Evolutionary conservation across 1,140 invertebrate species (phyloP), one percentile per base, ranked within the genome.

Genomic region (Phthorimaea operculella): DNA sequence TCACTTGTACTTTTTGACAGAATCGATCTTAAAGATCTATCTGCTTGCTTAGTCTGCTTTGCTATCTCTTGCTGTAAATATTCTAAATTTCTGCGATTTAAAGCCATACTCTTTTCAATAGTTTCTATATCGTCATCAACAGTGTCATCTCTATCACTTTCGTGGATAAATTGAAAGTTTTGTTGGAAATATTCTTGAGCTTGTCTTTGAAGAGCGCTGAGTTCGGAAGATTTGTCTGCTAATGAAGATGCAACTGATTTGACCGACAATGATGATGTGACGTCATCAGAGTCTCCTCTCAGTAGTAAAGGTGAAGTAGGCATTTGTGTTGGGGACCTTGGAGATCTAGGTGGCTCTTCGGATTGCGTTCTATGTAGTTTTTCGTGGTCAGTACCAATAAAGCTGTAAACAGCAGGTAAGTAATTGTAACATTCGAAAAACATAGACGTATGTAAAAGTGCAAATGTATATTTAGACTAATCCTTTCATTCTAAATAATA

Each of bases 321-420:
- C 42, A 70, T 70, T 17, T 68, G 59, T 18, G 76, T 74, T 7
- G 82, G 82, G 33, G 91, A 87, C 63, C 90, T 89, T 9, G 91
- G 91, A 12, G 91, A 93, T 70, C 90, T 87, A 15, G 91, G 92
- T 9, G 92, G 92, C 75, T 94, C 93, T 81, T 95, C 93, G 44
- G 93, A 94, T 74, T 94, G 92, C 4, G 93, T 94, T 65, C 93
- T 88, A 63, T 93, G 91, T 34, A 94, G 84, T 60, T 91, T 89
- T 64, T 94, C 93, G 68, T 95, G 93, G 28, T 92, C 90, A 21
- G 78, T 69, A 28, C 68, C 89, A 39, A 84, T 81, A 47, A 80
- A 78, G 64, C 78, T 85, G 63, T 12, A 76, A 74, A 63, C 50
- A 63, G 39, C 50, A 63, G 39, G 2, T 42, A 42, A 18, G 18